These are phyloP conservation scores for Polyommatus icarus DNA, from an alignment of 2,888 invertebrate species.

Conservation along the genomic window DNA sequence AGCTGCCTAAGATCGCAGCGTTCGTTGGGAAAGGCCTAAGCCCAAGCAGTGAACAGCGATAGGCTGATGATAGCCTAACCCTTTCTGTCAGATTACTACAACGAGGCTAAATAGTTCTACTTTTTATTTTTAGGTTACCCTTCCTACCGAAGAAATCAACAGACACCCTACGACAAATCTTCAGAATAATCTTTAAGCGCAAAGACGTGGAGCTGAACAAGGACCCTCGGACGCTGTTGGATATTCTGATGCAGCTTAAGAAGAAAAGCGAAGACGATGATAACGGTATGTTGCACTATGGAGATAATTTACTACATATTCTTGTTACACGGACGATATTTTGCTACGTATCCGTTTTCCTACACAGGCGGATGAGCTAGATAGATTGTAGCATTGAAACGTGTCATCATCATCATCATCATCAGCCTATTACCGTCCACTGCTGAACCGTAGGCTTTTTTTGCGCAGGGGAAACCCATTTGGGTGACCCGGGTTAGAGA, in stretches of 20 bases:
- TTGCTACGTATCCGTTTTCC: background rate
- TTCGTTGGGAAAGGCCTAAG: background rate
- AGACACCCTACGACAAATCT: slow-evolving; percentile 50
- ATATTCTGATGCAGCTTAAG: slow-evolving; percentile 42
- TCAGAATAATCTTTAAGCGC: slow-evolving; percentile 47
- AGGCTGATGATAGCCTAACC: background rate
- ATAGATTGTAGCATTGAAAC: too few relatives aligned
- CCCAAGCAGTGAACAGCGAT: background rate
- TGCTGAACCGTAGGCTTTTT: too few relatives aligned
- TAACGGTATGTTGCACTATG: slow-evolving; percentile 24
- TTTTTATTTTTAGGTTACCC: slow-evolving; percentile 49
- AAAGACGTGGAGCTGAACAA: slow-evolving; percentile 40
- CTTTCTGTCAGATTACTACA: too few relatives aligned
- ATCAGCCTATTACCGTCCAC: too few relatives aligned
- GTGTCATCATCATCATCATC: too few relatives aligned
- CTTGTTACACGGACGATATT: background rate
- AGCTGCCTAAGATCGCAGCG: background rate
- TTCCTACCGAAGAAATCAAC: slow-evolving; percentile 55
- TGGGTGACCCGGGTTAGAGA: too few relatives aligned
- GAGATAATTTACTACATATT: background rate
- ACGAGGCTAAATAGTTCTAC: background rate
- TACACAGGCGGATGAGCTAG: too few relatives aligned
- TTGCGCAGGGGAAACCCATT: too few relatives aligned
- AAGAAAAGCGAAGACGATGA: slow-evolving; percentile 35
- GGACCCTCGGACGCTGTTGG: slow-evolving; percentile 41